Evolutionary conservation across 2,797 vertebrate species (phyloP).

Genomic region (Alosa sapidissima): DNA sequence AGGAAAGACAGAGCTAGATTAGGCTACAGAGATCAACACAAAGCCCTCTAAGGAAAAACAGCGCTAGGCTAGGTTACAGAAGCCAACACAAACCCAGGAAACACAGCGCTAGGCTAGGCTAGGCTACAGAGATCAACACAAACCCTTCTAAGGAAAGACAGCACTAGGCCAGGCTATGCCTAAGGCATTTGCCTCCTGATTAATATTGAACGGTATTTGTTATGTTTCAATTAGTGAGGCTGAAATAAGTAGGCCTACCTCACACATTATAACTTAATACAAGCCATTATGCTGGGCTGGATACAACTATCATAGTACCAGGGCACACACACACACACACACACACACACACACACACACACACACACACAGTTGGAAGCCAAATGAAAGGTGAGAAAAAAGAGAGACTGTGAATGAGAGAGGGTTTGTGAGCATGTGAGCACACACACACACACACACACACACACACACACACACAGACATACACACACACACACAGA

Average conservation of each 20-base stretch:
- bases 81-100: no score
- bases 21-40: no score
- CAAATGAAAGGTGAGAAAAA: background rate
- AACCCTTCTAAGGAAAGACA: no score
- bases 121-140: no score
- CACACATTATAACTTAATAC: background rate
- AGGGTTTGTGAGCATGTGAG: background rate
- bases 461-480: background rate
- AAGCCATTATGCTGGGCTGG: background rate
- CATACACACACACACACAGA: background rate
- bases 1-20: no score
- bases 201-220: background rate
- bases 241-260: background rate
- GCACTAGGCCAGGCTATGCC: no score
- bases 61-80: no score
- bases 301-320: background rate
- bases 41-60: no score
- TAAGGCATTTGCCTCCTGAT: background rate
- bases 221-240: background rate
- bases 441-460: conserved; percentile 12
- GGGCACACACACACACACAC: background rate
- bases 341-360: background rate
- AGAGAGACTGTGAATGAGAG: background rate
- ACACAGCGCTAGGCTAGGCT: no score
- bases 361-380: background rate